Evolutionary conservation across 2,113 vertebrate genomes (phyloP).

Genomic region (Parotia lawesii): DNA sequence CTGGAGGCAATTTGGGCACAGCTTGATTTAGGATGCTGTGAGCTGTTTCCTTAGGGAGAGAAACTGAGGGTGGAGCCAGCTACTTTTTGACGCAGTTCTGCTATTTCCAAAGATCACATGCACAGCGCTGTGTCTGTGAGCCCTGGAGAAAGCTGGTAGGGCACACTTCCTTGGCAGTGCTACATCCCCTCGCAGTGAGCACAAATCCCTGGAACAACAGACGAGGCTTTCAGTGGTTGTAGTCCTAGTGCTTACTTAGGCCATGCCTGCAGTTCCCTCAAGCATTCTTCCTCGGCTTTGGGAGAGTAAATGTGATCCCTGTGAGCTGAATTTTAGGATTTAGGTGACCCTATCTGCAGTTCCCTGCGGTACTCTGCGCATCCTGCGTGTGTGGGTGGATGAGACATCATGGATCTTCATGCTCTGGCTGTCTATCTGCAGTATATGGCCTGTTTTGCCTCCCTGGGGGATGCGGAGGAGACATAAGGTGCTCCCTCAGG

Average conservation of each 20-base stretch:
- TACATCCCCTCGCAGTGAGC: not conserved
- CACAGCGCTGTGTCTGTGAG: not conserved
- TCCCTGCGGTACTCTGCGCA: not conserved
- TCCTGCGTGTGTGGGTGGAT: not conserved
- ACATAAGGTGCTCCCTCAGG: not conserved
- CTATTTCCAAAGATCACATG: conserved; percentile 57
- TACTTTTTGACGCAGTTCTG: conserved; percentile 59
- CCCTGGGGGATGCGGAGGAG: not conserved
- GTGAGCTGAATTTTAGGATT: not conserved
- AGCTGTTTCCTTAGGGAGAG: conserved; percentile 3
- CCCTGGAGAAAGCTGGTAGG: not conserved
- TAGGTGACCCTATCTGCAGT: not conserved
- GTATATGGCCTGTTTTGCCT: not conserved
- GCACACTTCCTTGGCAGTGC: not conserved
- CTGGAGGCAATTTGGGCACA: not conserved
- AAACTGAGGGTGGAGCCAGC: conserved; percentile 43
- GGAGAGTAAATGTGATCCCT: not conserved
- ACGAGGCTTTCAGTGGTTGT: not conserved
- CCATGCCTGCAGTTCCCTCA: not conserved
- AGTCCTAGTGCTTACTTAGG: not conserved
- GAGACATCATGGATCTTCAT: not conserved
- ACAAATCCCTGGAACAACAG: not conserved
- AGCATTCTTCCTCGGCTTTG: not conserved
- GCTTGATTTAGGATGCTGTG: conserved; percentile 32
- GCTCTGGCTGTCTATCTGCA: not conserved